Conservation (phyloP, 2,888 invertebrate species). For the Arrhopalites spinosus region DNA sequence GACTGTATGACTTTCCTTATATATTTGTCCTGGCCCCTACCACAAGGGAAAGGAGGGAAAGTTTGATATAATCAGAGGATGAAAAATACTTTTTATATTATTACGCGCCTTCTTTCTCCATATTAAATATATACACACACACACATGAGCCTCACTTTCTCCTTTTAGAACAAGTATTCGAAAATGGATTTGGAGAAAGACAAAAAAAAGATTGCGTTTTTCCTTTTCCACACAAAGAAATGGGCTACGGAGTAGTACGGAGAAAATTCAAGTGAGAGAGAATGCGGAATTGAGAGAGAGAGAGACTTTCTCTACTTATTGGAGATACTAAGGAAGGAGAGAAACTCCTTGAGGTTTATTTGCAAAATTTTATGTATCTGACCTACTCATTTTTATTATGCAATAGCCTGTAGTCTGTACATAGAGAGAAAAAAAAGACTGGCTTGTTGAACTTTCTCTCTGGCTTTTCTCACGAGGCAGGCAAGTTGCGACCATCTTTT, state of each 20-base stretch:
- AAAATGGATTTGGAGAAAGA: no score
- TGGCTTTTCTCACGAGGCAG: not conserved
- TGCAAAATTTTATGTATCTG: constrained; percentile 26
- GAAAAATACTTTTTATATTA: no score
- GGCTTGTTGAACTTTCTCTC: not conserved
- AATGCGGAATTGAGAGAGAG: not conserved
- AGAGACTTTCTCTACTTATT: not conserved
- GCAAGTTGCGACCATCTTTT: not conserved
- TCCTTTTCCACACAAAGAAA: not conserved
- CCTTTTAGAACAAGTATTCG: not conserved
- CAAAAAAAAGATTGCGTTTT: not conserved
- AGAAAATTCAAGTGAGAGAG: no score
- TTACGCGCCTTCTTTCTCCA: no score
- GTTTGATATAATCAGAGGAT: no score
- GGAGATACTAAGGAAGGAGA: not conserved
- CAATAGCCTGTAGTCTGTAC: not conserved
- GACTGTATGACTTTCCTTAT: not conserved
- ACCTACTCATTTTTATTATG: constrained; percentile 24
- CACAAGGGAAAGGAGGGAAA: no score
- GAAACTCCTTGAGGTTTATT: not conserved
- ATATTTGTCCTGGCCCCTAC: no score
- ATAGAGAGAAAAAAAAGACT: not conserved
- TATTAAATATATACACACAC: no score
- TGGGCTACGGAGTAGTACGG: no score
- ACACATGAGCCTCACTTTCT: no score